These are phyloP conservation scores for Crenichthys baileyi DNA, from an alignment of 2,797 vertebrate species.

Conservation along the genomic window DNA sequence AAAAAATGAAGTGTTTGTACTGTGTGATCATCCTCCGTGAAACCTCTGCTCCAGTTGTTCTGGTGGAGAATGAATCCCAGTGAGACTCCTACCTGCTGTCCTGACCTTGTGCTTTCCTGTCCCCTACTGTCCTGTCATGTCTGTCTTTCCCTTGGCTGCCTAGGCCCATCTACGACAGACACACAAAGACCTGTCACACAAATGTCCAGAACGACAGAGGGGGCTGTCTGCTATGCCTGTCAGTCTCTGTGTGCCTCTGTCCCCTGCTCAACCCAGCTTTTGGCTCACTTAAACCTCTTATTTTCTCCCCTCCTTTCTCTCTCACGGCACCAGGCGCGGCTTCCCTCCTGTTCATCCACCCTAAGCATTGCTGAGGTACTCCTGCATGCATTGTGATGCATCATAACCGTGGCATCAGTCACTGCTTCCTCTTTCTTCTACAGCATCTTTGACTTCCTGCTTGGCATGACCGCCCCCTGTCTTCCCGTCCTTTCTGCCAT, in stretches of 20 bases:
- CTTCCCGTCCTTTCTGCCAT: slow-evolving; percentile 13
- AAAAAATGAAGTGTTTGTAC: slow-evolving; percentile 17
- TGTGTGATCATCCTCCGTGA: slow-evolving; percentile 40
- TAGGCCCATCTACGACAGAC: slow-evolving; percentile 60
- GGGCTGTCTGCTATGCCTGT: slow-evolving; percentile 35
- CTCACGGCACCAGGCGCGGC: slow-evolving; percentile 96
- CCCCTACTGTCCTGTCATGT: slow-evolving; percentile 44
- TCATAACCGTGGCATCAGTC: slow-evolving; percentile 74
- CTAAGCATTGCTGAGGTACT: slow-evolving; percentile 99
- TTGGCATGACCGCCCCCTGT: slow-evolving; percentile 51
- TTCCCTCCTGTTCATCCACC: slow-evolving; percentile 99
- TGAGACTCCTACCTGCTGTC: slow-evolving; percentile 66
- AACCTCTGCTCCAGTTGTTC: slow-evolving; percentile 47
- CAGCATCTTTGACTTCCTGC: slow-evolving; percentile 30
- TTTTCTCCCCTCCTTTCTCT: slow-evolving; percentile 83
- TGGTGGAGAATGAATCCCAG: slow-evolving; percentile 28
- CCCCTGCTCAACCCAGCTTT: slow-evolving; percentile 74
- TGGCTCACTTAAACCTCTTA: slow-evolving; percentile 93
- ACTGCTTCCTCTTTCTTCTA: slow-evolving; percentile 65
- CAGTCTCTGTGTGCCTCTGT: slow-evolving; percentile 76
- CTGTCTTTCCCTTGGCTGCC: slow-evolving; percentile 66
- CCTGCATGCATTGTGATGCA: slow-evolving; percentile 91
- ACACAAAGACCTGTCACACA: slow-evolving; percentile 66
- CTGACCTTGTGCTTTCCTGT: slow-evolving; percentile 34
- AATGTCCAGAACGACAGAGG: slow-evolving; percentile 62